Conservation (phyloP, 2,888 invertebrate species). For the Zelleria hepariella region DNA sequence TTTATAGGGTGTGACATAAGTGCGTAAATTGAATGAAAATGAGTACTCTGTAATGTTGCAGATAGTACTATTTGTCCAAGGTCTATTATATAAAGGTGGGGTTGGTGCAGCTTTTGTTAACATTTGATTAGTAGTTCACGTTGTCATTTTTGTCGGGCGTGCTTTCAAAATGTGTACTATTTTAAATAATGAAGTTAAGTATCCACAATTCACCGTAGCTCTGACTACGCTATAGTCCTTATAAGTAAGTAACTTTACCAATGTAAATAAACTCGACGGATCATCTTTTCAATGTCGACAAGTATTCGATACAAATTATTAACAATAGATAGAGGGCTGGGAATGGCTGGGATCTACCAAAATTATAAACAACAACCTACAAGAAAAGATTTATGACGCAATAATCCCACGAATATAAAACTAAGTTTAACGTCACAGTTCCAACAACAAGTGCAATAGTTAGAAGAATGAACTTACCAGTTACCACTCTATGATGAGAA, state of each 20-base stretch:
- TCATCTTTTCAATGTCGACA: too few species aligned
- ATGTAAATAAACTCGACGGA: too few species aligned
- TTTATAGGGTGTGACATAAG: neutral
- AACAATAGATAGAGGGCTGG: too few species aligned
- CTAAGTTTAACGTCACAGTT: neutral
- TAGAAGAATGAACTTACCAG: conserved; percentile 3
- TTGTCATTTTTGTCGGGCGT: neutral
- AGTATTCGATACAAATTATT: too few species aligned
- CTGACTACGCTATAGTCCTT: too few species aligned
- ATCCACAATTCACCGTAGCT: too few species aligned
- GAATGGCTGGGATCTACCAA: too few species aligned
- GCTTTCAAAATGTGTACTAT: too few species aligned
- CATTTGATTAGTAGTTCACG: neutral
- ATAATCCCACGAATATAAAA: conserved; percentile 4
- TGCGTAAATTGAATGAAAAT: neutral
- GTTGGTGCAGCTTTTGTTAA: neutral
- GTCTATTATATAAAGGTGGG: neutral
- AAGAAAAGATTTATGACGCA: neutral
- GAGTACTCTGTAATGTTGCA: neutral
- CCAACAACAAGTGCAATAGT: conserved; percentile 4
- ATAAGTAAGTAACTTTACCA: too few species aligned
- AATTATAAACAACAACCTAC: too few species aligned
- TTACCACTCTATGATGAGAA: conserved; percentile 1
- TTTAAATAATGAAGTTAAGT: neutral
- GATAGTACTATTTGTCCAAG: too few species aligned